phyloP scores from a whole-genome alignment of 1,140 invertebrate species.

The Helicoverpa armigera region DNA sequence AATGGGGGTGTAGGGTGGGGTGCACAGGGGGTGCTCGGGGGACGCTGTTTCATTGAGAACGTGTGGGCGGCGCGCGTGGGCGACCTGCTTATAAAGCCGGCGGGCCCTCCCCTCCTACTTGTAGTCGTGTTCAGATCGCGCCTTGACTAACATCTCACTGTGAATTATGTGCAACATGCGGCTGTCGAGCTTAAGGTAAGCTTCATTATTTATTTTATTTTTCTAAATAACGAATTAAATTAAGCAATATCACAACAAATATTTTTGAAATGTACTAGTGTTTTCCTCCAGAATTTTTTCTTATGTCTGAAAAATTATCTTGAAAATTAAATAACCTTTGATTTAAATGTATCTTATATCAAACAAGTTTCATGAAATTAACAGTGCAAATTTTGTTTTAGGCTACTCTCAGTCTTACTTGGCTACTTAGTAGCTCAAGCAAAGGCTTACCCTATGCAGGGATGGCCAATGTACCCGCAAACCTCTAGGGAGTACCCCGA shows the following conservation, averaged over 20 bases:
- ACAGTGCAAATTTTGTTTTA: slow-evolving; percentile 63
- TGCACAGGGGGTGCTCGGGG: slow-evolving; percentile 46
- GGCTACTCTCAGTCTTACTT: slow-evolving; percentile 74
- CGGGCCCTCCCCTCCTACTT: slow-evolving; percentile 69
- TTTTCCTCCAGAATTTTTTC: slow-evolving; percentile 56
- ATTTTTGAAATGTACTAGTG: background rate
- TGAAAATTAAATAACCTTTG: background rate
- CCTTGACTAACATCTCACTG: slow-evolving; percentile 60
- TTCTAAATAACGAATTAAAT: background rate
- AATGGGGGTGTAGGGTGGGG: slow-evolving; percentile 52
- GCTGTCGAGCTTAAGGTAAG: slow-evolving; percentile 64
- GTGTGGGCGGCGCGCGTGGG: slow-evolving; percentile 87
- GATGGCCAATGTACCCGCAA: slow-evolving; percentile 84
- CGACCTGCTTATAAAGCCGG: slow-evolving; percentile 87
- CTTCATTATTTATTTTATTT: slow-evolving; percentile 41
- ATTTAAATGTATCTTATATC: background rate
- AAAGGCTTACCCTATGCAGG: slow-evolving; percentile 78
- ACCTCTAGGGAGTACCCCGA: slow-evolving; percentile 78
- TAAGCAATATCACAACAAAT: background rate
- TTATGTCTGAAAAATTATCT: slow-evolving; percentile 39
- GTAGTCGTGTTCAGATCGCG: slow-evolving; percentile 72
- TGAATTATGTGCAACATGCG: slow-evolving; percentile 75
- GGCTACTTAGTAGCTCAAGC: slow-evolving; percentile 77
- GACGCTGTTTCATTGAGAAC: slow-evolving; percentile 87
- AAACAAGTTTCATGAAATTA: slow-evolving; percentile 38